Percentiles rank a stretch among this genome's conserved stretches.
These are phyloP conservation scores for Ochropacha duplaris DNA, from an alignment of 2,888 invertebrate genomes.

Conservation along the genomic window DNA sequence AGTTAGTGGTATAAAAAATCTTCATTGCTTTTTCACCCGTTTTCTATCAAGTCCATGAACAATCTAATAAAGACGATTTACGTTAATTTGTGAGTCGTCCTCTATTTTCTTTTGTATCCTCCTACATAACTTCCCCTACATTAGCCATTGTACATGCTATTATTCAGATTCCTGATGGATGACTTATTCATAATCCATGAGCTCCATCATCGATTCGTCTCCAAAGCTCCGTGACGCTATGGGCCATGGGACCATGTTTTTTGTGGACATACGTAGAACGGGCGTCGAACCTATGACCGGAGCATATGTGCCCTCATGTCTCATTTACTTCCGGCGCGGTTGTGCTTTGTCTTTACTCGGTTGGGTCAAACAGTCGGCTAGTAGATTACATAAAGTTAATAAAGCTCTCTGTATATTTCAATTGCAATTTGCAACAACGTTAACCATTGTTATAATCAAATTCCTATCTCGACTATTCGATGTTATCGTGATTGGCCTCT, in stretches of 20 bases:
- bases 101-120: neutral
- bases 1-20: no score
- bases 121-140: neutral
- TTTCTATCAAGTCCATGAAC: neutral
- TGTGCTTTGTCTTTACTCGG: neutral
- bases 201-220: slow-evolving; percentile 26
- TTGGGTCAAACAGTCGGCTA: no score
- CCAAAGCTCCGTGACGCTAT: slow-evolving; percentile 14
- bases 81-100: neutral
- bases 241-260: slow-evolving; percentile 48
- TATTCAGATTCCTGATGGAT: neutral
- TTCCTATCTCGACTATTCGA: neutral
- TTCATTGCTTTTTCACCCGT: neutral
- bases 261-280: slow-evolving; percentile 31
- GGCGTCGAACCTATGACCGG: slow-evolving; percentile 53
- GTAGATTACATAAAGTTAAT: no score
- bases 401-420: neutral
- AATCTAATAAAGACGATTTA: neutral
- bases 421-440: neutral
- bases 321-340: slow-evolving; percentile 1
- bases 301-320: slow-evolving; percentile 22
- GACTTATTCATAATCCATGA: slow-evolving; percentile 5
- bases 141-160: neutral
- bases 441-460: neutral
- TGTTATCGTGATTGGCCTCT: neutral